Evolutionary conservation across 2,113 vertebrate genomes (phyloP), one percentile per base, ranked within the genome.

Genomic region (Archilochus colubris): DNA sequence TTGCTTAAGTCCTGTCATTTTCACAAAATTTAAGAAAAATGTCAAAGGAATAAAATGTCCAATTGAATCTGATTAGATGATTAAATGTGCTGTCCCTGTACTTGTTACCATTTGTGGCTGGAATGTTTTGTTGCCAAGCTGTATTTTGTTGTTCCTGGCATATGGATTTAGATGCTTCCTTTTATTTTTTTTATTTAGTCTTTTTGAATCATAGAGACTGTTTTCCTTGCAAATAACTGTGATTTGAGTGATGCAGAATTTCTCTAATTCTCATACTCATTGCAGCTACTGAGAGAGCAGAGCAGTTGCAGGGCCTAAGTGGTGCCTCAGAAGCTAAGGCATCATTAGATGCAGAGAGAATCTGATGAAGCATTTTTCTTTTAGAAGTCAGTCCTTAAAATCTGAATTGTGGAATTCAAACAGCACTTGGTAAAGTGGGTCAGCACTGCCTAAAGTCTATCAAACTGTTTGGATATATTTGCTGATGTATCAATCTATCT

Each of bases 391-490:
- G 3, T 46, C n/a, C 17, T 77, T 91, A 50, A 80, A 88, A 62
- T 69, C 63, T 63, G 38, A 80, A 46, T 33, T 81, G 16, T 17
- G 19, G 15, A 80, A 76, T 64, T 84, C 48, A 93, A 46, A 20
- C 33, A 63, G 43, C 59, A 48, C 64, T 72, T 57, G 73, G 50
- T 78, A 72, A 92, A 95, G 50, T 82, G 73, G 80, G 83, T 92
- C 89, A 82, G 58, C 36, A 7, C 66, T 46, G 27, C 24, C 10
- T 64, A 50, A 46, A 87, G 24, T 54, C 48, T 48, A 57, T 57
- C 48, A 25, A 23, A 68, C 66, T 72, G 73, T 84, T 91, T 95
- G 54, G 27, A 50, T 94, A 94, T 92, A 77, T 88, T 88, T 94
- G 83, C 18, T 91, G 61, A 51, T 95, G 89, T 91, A 69, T 57